Conservation (phyloP, 2,888 invertebrate genomes). For the Protophormia terraenovae region DNA sequence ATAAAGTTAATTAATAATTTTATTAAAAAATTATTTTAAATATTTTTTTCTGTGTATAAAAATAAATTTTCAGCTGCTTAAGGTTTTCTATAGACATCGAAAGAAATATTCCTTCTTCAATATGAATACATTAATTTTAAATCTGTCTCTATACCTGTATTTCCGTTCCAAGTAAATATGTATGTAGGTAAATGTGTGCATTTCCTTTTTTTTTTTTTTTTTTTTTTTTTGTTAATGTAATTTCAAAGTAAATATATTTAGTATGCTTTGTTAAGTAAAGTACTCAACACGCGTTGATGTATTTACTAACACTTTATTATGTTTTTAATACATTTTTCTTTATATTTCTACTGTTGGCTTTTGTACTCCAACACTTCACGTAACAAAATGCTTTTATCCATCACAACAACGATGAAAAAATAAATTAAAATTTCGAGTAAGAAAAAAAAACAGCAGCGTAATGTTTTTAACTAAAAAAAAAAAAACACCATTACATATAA, state of each 20-base stretch:
- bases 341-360: neutral
- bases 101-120: neutral
- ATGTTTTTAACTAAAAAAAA: conserved; percentile 15
- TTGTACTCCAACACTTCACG: neutral
- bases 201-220: conserved; percentile 3
- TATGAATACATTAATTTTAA: neutral
- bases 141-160: neutral
- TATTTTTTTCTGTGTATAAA: too few species aligned
- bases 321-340: conserved; percentile 2
- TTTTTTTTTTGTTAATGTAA: conserved; percentile 50
- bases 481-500: neutral
- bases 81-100: too few species aligned
- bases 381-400: conserved; percentile 32
- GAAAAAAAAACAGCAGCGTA: neutral
- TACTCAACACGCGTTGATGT: conserved; percentile 29
- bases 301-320: conserved; percentile 36
- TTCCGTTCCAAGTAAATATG: neutral
- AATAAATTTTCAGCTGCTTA: too few species aligned
- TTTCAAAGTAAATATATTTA: conserved; percentile 34
- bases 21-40: too few species aligned
- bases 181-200: neutral
- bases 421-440: conserved; percentile 6
- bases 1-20: too few species aligned
- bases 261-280: conserved; percentile 42
- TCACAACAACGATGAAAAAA: neutral